Percentiles rank a stretch among this genome's conserved stretches.
Conservation (phyloP, 2,797 vertebrate species). For the Poeciliopsis paucimaculata region DNA sequence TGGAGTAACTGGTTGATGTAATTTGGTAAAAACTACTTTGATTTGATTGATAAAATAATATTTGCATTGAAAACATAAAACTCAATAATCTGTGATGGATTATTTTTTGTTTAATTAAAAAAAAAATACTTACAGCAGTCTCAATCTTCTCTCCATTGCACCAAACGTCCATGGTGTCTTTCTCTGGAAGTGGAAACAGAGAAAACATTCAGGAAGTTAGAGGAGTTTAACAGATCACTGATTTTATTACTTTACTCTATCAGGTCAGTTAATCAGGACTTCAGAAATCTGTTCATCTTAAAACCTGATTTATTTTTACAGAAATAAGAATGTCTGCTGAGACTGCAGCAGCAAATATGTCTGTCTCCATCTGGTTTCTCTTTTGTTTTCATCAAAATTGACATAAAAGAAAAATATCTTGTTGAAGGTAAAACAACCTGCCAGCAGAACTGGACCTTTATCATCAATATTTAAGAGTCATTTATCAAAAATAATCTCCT, state of each 20-base stretch:
- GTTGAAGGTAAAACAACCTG: no score
- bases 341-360: neutral
- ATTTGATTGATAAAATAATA: no score
- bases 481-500: no score
- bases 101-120: neutral
- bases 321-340: neutral
- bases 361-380: neutral
- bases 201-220: neutral
- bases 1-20: no score
- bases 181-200: slow-evolving; percentile 81
- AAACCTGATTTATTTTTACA: neutral
- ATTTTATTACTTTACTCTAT: neutral
- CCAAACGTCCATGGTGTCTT: slow-evolving; percentile 99
- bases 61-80: neutral
- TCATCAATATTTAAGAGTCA: neutral
- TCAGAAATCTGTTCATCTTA: neutral
- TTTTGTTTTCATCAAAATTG: neutral
- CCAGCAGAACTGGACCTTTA: no score
- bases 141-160: slow-evolving; percentile 96
- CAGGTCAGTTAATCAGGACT: neutral
- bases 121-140: slow-evolving; percentile 88
- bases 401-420: no score
- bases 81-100: neutral
- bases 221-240: neutral
- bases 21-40: no score